phyloP scores from a whole-genome alignment of 2,797 vertebrate genomes.

The Mormyrus proboscirostris region DNA sequence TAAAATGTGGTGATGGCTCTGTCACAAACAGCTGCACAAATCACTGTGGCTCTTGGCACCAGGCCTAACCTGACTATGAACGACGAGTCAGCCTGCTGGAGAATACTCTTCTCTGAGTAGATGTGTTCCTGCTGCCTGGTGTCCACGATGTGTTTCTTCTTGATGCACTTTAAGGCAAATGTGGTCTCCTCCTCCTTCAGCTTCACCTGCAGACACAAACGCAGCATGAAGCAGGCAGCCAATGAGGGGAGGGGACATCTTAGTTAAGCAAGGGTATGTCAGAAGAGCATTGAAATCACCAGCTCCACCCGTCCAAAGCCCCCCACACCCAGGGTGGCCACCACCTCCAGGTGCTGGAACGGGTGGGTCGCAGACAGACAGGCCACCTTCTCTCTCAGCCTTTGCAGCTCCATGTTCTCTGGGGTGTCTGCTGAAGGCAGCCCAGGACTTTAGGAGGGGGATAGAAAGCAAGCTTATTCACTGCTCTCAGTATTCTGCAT shows the following conservation, averaged over 20 bases:
- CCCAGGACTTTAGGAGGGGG: conserved; percentile 42
- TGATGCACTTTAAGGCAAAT: conserved; percentile 71
- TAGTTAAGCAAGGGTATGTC: background rate
- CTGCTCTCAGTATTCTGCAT: background rate
- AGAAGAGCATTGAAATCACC: conserved; percentile 45
- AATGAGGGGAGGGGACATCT: background rate
- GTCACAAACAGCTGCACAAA: background rate
- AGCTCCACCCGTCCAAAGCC: conserved; percentile 72
- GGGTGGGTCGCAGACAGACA: conserved; percentile 49
- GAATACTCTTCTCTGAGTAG: conserved; percentile 71
- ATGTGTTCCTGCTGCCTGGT: conserved; percentile 71
- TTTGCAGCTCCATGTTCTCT: conserved; percentile 50
- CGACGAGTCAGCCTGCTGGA: conserved; percentile 59
- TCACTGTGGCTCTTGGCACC: background rate
- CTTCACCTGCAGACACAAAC: conserved; percentile 53
- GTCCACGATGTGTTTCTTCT: conserved; percentile 70
- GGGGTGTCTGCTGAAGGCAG: conserved; percentile 50
- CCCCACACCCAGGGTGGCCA: conserved; percentile 66
- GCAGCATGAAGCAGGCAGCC: background rate
- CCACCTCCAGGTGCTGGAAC: conserved; percentile 55
- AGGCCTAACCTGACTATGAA: conserved; percentile 64
- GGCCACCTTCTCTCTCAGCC: conserved; percentile 53
- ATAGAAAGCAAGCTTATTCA: background rate
- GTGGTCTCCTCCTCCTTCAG: conserved; percentile 61
- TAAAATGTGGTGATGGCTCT: background rate